Base-by-base conservation (phyloP, 2,797 vertebrate species). In the Spea hammondii region DNA sequence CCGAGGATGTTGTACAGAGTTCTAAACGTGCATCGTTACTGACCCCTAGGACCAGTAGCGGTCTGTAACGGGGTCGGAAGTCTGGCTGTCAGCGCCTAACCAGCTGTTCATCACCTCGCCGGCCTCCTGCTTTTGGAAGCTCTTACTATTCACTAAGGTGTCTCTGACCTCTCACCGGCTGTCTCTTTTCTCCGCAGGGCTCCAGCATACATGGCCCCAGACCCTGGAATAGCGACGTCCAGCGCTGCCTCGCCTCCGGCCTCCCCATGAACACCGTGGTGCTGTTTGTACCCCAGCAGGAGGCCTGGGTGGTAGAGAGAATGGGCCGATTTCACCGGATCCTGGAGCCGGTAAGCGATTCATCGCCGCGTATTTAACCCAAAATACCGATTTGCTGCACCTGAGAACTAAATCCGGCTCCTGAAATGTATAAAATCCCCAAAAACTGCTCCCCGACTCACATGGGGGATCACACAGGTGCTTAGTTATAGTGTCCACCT, bases 221-320 rank as follows among this genome's bases (percentile, higher is more conserved):
- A 7, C n/a, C 50, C 7, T 64, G 53, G 79, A 70, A 80, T 76
- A 69, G 51, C 5, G 65, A 80, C 0, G 78, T 77, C 57, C 93
- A 93, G 1, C 88, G 86, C 85, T 89, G 95, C 83, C 91, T 91
- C 89, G 92, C 93, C 0, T 98, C 97, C 0, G 92, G 91, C 72
- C 86, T 97, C 46, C 97, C 97, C 62, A 80, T 97, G 89, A 99
- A 99, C 90, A 97, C 97, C 0, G 89, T 96, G 80, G 83, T 98
- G 14, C 92, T 99, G 76, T 99, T 99, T 65, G 97, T 99, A 71
- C 97, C 97, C 0, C 96, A 99, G 81, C 97, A 99, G 87, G 97
- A 99, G 80, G 96, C 97, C 76, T 99, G 97, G 97, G 95, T 99
- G 83, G 95, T 99, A 85, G 96, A 99, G 89, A 91, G 97, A 80